These are phyloP conservation scores for Matsumyia berberina DNA, from an alignment of 2,888 invertebrate genomes.

Conservation along the genomic window DNA sequence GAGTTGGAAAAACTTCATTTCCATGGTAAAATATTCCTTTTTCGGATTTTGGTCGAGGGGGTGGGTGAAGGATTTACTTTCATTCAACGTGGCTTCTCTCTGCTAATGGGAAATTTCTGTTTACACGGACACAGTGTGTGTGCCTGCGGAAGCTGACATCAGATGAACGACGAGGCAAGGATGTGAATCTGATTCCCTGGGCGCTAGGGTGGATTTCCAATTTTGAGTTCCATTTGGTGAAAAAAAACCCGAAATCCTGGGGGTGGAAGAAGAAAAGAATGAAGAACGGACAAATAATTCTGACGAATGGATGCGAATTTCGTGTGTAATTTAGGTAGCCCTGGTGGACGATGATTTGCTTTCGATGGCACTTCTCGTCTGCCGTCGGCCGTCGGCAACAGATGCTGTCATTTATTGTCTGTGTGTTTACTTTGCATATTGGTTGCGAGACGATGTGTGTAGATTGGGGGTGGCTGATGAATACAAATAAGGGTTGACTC, in stretches of 20 bases:
- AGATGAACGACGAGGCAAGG: constrained; percentile 30
- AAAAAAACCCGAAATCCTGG: constrained; percentile 5
- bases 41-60: constrained; percentile 2
- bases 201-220: constrained; percentile 66
- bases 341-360: constrained; percentile 71
- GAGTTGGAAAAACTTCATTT: constrained; percentile 72
- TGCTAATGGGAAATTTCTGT: constrained; percentile 76
- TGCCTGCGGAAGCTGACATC: constrained; percentile 37
- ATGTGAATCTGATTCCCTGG: constrained; percentile 54
- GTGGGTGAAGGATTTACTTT: constrained; percentile 67
- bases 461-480: constrained; percentile 60
- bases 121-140: constrained; percentile 58
- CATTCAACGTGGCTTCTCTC: constrained; percentile 66
- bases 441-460: constrained; percentile 50
- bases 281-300: constrained; percentile 37
- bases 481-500: constrained; percentile 59
- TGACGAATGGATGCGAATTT: constrained; percentile 74
- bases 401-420: constrained; percentile 69
- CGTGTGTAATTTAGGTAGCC: constrained; percentile 63
- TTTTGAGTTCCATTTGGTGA: constrained; percentile 21
- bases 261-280: constrained; percentile 4
- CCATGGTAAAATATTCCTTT: constrained; percentile 71
- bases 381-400: constrained; percentile 70
- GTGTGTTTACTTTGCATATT: constrained; percentile 75
- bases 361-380: constrained; percentile 43